These are phyloP conservation scores for Oryzias curvinotus DNA, from an alignment of 2,113 vertebrate genomes.

Conservation along the genomic window DNA sequence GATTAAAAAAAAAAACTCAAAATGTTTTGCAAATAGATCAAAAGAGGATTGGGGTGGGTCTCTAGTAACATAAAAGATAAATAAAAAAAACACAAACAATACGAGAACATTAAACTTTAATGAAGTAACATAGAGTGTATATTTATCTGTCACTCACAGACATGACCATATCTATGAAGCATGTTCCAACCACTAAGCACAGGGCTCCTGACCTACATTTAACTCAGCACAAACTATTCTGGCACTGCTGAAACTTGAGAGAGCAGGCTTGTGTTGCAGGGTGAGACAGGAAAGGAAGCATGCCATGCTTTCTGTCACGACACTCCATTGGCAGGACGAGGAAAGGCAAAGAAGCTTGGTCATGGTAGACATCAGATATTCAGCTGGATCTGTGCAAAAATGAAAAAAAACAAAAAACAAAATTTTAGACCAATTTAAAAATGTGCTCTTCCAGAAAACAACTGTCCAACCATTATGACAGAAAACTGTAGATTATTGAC, in stretches of 20 bases:
- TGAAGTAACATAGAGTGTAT: constrained; percentile 39
- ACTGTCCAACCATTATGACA: too few relatives aligned
- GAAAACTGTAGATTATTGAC: too few relatives aligned
- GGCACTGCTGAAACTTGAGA: constrained; percentile 54
- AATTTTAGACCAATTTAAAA: neutral
- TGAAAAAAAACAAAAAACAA: too few relatives aligned
- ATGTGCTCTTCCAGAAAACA: neutral
- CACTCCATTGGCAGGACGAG: constrained; percentile 36
- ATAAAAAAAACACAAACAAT: neutral
- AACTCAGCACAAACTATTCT: constrained; percentile 52
- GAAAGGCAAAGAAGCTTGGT: constrained; percentile 27
- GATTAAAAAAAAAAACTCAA: too few relatives aligned
- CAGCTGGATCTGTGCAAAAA: constrained; percentile 45
- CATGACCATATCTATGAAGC: neutral
- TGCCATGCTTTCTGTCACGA: constrained; percentile 28
- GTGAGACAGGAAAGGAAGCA: constrained; percentile 25
- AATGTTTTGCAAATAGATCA: too few relatives aligned
- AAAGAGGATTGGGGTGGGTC: too few relatives aligned
- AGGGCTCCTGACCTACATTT: constrained; percentile 50
- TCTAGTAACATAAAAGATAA: too few relatives aligned
- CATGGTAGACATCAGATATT: constrained; percentile 47
- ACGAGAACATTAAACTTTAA: constrained; percentile 39
- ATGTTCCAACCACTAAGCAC: constrained; percentile 18
- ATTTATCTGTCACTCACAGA: constrained; percentile 14
- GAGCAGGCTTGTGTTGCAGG: constrained; percentile 36